Conservation (phyloP, 2,888 invertebrate genomes). For the Mesoligia furuncula region DNA sequence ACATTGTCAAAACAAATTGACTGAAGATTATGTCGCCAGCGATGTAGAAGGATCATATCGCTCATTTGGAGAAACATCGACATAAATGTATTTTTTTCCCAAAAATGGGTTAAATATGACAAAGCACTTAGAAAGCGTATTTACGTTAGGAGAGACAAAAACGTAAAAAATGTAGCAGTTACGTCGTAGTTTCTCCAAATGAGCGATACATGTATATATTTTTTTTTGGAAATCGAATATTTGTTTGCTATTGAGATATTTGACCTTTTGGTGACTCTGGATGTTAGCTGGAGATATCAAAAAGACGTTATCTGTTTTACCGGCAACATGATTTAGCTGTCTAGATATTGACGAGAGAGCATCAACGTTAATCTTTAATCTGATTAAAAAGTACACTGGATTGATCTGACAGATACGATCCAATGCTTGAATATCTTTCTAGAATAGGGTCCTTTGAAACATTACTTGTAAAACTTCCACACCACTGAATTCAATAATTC, state of each 20-base stretch:
- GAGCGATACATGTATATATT: background rate
- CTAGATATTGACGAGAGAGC: background rate
- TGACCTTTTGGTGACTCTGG: background rate
- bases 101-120: too few species aligned
- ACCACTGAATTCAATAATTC: constrained; percentile 9
- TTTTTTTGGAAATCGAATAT: constrained; percentile 2
- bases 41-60: constrained; percentile 10
- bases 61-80: too few species aligned
- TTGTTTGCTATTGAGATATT: background rate
- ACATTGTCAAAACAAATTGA: constrained; percentile 57
- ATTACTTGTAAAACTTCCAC: background rate
- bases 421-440: background rate
- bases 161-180: too few species aligned
- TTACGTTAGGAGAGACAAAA: too few species aligned
- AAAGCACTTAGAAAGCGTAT: too few species aligned
- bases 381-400: background rate
- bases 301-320: background rate
- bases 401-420: background rate
- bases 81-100: too few species aligned
- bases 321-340: background rate
- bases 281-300: background rate
- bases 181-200: too few species aligned
- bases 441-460: background rate
- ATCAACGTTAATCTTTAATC: background rate
- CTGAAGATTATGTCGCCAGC: constrained; percentile 26